phyloP scores from a whole-genome alignment of 2,888 invertebrate species.

The Apodemia mormo region DNA sequence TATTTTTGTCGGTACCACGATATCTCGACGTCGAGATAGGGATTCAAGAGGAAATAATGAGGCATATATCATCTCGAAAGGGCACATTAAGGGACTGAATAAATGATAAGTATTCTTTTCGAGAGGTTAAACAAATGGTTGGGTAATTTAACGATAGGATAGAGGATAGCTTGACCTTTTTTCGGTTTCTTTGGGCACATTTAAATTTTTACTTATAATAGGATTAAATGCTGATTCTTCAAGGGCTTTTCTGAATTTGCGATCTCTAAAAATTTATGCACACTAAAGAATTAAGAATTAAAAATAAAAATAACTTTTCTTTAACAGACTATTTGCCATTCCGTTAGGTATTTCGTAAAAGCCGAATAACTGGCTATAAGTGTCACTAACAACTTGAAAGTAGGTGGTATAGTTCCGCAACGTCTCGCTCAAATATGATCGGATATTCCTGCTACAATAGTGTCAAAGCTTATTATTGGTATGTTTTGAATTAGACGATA shows the following conservation, averaged over 20 bases:
- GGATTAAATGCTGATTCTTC: not conserved
- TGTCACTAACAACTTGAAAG: too few species aligned
- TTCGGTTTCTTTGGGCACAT: not conserved
- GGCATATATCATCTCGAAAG: constrained; percentile 15
- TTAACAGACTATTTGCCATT: too few species aligned
- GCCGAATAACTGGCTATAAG: too few species aligned
- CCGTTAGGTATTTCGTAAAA: too few species aligned
- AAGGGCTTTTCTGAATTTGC: not conserved
- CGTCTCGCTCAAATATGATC: too few species aligned
- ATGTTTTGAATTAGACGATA: too few species aligned
- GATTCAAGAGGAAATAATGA: constrained; percentile 14
- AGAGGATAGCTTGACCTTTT: constrained; percentile 13
- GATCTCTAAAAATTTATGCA: not conserved
- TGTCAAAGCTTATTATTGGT: too few species aligned
- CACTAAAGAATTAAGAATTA: too few species aligned
- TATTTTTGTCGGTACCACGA: constrained; percentile 9
- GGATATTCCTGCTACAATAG: too few species aligned
- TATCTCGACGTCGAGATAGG: constrained; percentile 15
- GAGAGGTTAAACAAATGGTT: constrained; percentile 15
- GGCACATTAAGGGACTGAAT: constrained; percentile 16
- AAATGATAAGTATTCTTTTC: constrained; percentile 15
- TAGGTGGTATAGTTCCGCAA: too few species aligned
- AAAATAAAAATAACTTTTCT: too few species aligned
- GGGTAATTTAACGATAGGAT: constrained; percentile 16
- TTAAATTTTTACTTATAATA: not conserved